Evolutionary conservation across 2,113 vertebrate species (phyloP), one percentile per base, ranked within the genome.

Genomic region (human (Homo sapiens)): DNA sequence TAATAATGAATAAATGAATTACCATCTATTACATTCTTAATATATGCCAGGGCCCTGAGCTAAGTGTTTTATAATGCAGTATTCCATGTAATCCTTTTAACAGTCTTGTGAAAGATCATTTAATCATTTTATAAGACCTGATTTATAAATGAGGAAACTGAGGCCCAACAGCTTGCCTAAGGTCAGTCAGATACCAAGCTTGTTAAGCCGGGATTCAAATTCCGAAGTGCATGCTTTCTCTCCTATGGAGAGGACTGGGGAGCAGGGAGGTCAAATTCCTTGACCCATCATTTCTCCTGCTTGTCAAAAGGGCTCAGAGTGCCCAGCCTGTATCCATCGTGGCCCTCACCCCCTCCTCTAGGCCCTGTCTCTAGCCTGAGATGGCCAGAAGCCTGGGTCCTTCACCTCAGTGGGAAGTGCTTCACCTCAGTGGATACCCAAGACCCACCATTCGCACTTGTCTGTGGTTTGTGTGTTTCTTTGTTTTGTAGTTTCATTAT

Each of bases 81-180:
- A 57, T 87, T 68, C 86, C 83, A 8, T 61, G 50, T 45, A 64
- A 73, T 80, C 82, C 79, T 52, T 89, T 55, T 22, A 52, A 76
- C 20, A 27, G 23, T 90, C 80, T 85, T 80, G 80, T 2, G 84
- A 90, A 95, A 32, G 80, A 57, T 8, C 23, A 45, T 40, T 86
- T 84, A 87, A 92, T 92, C 23, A 50, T 88, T 87, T 87, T 64
- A 18, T 87, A 76, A 96, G 59, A 68, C 2, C 83, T 82, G 78
- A 91, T 35, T 89, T 87, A 38, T 87, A 59, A 82, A 30, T 22
- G 68, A 93, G n/a, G 68, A 96, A 93, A 95, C 94, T 40, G 87
- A 96, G 97, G 83, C 48, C 93, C 73, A n/a, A 75, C 20, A 13
- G 13, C 68, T 78, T 40, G 5, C 32, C 13, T 64, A 32, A 61